Conservation (phyloP, 1,140 invertebrate species). For the Pissodes strobi region DNA sequence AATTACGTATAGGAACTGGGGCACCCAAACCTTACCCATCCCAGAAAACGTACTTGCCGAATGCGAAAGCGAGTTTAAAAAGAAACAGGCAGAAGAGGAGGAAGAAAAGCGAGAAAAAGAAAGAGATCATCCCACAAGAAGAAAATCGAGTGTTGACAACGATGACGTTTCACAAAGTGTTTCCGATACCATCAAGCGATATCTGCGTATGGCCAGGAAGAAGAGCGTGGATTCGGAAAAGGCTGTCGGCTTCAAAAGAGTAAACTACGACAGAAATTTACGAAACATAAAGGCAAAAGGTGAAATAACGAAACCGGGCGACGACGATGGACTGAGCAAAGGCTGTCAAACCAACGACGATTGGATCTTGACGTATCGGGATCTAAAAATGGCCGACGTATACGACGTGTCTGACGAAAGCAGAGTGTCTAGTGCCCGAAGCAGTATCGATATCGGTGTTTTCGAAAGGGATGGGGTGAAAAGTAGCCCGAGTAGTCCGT, state of each 20-base stretch:
- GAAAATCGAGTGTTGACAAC: constrained; percentile 76
- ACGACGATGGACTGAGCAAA: constrained; percentile 72
- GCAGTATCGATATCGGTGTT: constrained; percentile 61
- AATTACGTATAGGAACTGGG: constrained; percentile 57
- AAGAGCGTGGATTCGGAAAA: constrained; percentile 82
- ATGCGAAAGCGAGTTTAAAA: constrained; percentile 59
- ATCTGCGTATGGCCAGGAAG: constrained; percentile 81
- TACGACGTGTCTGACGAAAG: constrained; percentile 49
- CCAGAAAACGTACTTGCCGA: constrained; percentile 60
- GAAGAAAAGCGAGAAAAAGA: constrained; percentile 53
- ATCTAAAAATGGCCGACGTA: constrained; percentile 50
- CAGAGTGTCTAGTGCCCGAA: constrained; percentile 60
- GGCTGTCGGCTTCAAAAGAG: constrained; percentile 78
- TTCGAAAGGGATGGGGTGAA: constrained; percentile 52
- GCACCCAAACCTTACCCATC: constrained; percentile 66
- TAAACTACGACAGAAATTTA: constrained; percentile 85
- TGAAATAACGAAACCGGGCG: constrained; percentile 72
- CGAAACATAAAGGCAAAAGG: constrained; percentile 81
- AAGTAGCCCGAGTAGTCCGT: constrained; percentile 56
- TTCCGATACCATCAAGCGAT: constrained; percentile 82
- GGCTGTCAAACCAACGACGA: constrained; percentile 75
- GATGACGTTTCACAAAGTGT: constrained; percentile 84
- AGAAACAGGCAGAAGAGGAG: constrained; percentile 50
- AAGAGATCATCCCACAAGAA: constrained; percentile 50
- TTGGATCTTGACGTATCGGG: constrained; percentile 64